Evolutionary conservation across 2,888 invertebrate species (phyloP), one percentile per base, ranked within the genome.

Genomic region (Sylvicola fuscatus): DNA sequence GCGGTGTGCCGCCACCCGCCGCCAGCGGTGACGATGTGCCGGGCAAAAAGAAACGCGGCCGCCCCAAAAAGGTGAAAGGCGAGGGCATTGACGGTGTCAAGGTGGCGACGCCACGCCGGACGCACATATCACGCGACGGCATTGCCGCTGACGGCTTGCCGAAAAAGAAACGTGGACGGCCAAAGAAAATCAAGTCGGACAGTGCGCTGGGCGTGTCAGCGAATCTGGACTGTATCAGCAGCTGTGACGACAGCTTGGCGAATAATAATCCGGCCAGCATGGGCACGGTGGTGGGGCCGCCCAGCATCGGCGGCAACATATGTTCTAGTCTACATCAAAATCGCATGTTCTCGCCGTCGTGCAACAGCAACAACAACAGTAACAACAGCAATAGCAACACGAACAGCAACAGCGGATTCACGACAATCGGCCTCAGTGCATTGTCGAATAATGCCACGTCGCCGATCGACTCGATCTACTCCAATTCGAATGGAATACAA

Each of bases 81-180:
- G 50, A 77, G 71, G 51, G 75, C 68, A 17, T 75, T 66, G 52
- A 38, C 12, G 26, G 16, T 14, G 35, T 39, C 12, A 41, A 41
- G 37, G 37, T 40, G 13, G 38, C 35, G 11, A 29, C 37, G 8
- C 42, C 35, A 38, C 38, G 38, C 43, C 35, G 35, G 13, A 13
- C 32, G 29, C 35, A 28, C 11, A 7, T 27, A 17, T 14, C 27
- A 27, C 52, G 21, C 54, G 56, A 37, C 51, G 54, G 35, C 64
- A 61, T 6, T 21, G 21, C 5, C 5, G 21, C 21, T 48, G 64
- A 62, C 41, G 70, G 69, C 51, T 72, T 77, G 41, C 76, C 80
- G 41, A 86, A 86, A 61, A 87, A 87, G 59, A 86, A 87, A 52
- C 62, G 87, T 16, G 86, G 87, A 14, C 66, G 86, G 40, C 86